Evolutionary conservation across 2,797 vertebrate species (phyloP).

Genomic region (Steatocranus sp.): DNA sequence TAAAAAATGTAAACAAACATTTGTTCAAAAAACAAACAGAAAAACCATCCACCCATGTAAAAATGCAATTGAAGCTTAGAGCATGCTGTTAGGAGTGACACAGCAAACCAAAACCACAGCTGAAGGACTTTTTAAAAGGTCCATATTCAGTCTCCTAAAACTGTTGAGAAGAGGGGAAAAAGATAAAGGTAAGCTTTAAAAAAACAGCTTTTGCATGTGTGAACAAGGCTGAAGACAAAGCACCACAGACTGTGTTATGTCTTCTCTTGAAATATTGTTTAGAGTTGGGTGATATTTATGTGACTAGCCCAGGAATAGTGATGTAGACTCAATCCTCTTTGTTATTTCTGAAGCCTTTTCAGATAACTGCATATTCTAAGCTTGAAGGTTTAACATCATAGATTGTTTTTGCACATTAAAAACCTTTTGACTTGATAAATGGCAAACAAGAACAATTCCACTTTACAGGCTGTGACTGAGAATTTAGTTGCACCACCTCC

Average conservation of each 20-base stretch:
- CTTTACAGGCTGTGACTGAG: neutral
- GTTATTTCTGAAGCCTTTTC: neutral
- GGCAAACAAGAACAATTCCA: neutral
- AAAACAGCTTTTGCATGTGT: neutral
- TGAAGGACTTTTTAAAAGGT: neutral
- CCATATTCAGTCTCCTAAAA: neutral
- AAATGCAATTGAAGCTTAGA: neutral
- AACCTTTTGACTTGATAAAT: neutral
- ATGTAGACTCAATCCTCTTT: neutral
- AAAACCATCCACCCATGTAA: neutral
- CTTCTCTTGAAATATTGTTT: neutral
- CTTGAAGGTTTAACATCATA: neutral
- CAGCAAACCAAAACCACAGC: neutral
- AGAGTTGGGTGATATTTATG: neutral
- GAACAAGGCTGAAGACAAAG: neutral
- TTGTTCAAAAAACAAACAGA: neutral
- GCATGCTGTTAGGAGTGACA: neutral
- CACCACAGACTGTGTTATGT: neutral
- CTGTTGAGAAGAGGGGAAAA: rapidly evolving
- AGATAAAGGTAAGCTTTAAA: neutral
- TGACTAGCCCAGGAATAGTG: neutral
- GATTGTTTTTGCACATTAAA: neutral
- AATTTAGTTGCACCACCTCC: neutral
- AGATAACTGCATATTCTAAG: neutral
- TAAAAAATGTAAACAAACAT: neutral